These are phyloP conservation scores for Trachelipus rathkii DNA, from an alignment of 1,140 invertebrate genomes.

Conservation along the genomic window DNA sequence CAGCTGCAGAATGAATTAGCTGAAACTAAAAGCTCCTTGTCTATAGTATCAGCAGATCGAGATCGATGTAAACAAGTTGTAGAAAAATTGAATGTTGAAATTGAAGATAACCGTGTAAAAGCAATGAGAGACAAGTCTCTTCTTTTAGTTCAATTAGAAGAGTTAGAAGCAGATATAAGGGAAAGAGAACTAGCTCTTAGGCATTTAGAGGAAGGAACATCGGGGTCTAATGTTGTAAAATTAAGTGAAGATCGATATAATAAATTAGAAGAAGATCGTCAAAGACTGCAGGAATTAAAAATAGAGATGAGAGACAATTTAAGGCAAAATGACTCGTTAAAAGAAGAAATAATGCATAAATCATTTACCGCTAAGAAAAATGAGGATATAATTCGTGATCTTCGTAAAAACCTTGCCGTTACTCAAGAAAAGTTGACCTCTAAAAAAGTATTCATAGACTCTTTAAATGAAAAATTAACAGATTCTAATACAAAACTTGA, in stretches of 20 bases:
- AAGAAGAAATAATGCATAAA: conserved; percentile 35
- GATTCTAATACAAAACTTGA: conserved; percentile 17
- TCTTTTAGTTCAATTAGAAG: conserved; percentile 34
- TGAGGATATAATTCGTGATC: conserved; percentile 31
- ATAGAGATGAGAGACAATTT: conserved; percentile 31
- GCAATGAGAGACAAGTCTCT: conserved; percentile 32
- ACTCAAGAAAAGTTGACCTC: conserved; percentile 30
- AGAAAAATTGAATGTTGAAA: conserved; percentile 33
- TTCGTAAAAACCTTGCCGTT: conserved; percentile 26
- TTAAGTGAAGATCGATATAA: conserved; percentile 30
- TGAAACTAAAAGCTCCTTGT: conserved; percentile 21
- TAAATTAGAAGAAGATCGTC: conserved; percentile 35
- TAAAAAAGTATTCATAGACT: conserved; percentile 28
- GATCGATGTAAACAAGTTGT: conserved; percentile 30
- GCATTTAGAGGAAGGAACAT: conserved; percentile 28
- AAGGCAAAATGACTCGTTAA: conserved; percentile 28
- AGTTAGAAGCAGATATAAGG: conserved; percentile 34
- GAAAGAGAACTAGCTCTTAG: conserved; percentile 34
- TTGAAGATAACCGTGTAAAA: conserved; percentile 33
- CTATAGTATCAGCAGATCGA: conserved; percentile 28
- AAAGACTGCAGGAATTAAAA: conserved; percentile 31
- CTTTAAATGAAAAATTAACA: conserved; percentile 22
- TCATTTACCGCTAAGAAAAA: conserved; percentile 14
- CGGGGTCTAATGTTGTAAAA: conserved; percentile 9
- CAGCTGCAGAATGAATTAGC: conserved; percentile 31